These are phyloP conservation scores for Thecophora atra DNA, from an alignment of 2,888 invertebrate genomes.

Conservation along the genomic window DNA sequence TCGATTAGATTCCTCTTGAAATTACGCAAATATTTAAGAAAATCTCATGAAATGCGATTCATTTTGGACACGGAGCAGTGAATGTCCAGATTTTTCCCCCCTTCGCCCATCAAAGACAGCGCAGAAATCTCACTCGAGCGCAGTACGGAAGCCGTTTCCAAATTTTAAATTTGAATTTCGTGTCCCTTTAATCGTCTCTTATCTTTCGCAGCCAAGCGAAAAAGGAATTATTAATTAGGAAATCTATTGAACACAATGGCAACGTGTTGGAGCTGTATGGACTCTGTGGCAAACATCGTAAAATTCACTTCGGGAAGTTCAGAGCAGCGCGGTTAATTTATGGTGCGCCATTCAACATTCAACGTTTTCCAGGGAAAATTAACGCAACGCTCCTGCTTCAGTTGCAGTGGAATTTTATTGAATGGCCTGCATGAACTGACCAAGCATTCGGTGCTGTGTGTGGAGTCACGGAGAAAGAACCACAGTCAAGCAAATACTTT, in stretches of 20 bases:
- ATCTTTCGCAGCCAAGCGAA: slow-evolving; percentile 39
- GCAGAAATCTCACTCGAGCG: background rate
- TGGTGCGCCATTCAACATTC: slow-evolving; percentile 1
- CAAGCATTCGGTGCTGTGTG: background rate
- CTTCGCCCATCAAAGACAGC: background rate
- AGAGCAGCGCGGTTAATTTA: slow-evolving; percentile 5
- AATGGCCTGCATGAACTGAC: background rate
- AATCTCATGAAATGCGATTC: too few relatives aligned
- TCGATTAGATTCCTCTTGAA: too few relatives aligned
- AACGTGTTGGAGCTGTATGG: background rate
- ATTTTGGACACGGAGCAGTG: too few relatives aligned
- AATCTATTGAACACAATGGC: slow-evolving; percentile 37
- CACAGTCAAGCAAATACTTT: too few relatives aligned
- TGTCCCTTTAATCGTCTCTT: slow-evolving; percentile 58
- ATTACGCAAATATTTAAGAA: too few relatives aligned
- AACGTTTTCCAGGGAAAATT: background rate
- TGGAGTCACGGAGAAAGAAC: too few relatives aligned
- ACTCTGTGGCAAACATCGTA: background rate
- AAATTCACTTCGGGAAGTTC: slow-evolving; percentile 1
- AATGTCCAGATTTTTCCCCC: background rate
- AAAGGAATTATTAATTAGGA: slow-evolving; percentile 42
- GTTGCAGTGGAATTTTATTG: background rate
- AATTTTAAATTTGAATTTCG: slow-evolving; percentile 59
- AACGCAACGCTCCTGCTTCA: background rate
- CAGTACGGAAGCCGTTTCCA: slow-evolving; percentile 15